phyloP scores from a whole-genome alignment of 1,140 invertebrate genomes.

The Idris sp. region DNA sequence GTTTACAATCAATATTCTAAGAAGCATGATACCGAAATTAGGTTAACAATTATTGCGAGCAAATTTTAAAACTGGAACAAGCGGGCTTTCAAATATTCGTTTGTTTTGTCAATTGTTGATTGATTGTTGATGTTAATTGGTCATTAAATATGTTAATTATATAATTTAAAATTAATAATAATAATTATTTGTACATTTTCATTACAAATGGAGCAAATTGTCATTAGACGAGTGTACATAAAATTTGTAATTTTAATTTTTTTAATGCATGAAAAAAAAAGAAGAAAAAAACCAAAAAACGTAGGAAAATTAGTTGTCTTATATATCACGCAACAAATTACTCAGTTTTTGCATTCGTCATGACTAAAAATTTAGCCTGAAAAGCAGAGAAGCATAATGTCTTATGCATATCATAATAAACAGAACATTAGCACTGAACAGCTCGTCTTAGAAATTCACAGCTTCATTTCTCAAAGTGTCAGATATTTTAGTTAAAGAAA shows the following conservation, averaged over 20 bases:
- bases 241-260: too few relatives aligned
- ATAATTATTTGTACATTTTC: too few relatives aligned
- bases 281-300: too few relatives aligned
- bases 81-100: constrained; percentile 10
- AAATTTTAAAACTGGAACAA: too few relatives aligned
- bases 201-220: too few relatives aligned
- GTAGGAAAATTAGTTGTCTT: too few relatives aligned
- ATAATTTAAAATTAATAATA: too few relatives aligned
- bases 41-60: constrained; percentile 14
- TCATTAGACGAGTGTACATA: too few relatives aligned
- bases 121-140: constrained; percentile 7
- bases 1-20: constrained; percentile 19
- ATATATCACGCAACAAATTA: constrained; percentile 18
- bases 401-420: constrained; percentile 56
- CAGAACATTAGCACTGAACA: constrained; percentile 55
- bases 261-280: too few relatives aligned
- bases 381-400: constrained; percentile 29
- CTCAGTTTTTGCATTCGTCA: constrained; percentile 20
- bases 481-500: constrained; percentile 55
- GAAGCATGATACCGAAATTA: constrained; percentile 6
- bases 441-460: constrained; percentile 61
- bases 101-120: constrained; percentile 15
- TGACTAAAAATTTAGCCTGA: constrained; percentile 12
- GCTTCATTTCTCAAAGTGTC: constrained; percentile 63
- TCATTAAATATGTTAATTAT: too few relatives aligned